These are phyloP conservation scores for Lasioglossum pauxillum DNA, from an alignment of 2,888 invertebrate genomes.

Conservation along the genomic window DNA sequence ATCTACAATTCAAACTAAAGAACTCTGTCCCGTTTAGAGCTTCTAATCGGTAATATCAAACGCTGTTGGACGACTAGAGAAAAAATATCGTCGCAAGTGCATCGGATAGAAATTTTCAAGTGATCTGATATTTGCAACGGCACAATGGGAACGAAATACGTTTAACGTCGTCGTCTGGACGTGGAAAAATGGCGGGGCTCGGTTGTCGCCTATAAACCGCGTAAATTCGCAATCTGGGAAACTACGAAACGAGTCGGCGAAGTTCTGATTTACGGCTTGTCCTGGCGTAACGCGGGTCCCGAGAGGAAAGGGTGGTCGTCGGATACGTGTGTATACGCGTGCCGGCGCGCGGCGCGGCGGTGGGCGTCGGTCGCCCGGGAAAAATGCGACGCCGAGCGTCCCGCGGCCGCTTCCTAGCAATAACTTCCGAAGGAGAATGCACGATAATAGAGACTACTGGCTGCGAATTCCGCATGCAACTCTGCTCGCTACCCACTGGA, in stretches of 20 bases:
- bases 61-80: no score
- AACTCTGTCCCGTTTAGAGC: not conserved
- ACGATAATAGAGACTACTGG: conserved; percentile 78
- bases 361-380: conserved; percentile 60
- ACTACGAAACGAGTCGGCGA: conserved; percentile 69
- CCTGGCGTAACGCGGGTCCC: conserved; percentile 19
- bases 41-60: not conserved
- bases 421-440: conserved; percentile 78
- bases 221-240: conserved; percentile 75
- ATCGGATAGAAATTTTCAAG: not conserved
- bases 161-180: not conserved
- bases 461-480: conserved; percentile 73
- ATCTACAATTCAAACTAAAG: no score
- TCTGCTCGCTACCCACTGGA: conserved; percentile 51
- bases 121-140: not conserved
- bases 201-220: conserved; percentile 57
- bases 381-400: conserved; percentile 71
- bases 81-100: no score
- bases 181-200: not conserved
- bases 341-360: conserved; percentile 22
- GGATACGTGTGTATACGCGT: conserved; percentile 21
- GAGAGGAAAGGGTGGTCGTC: not conserved
- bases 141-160: not conserved
- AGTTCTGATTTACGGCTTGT: conserved; percentile 73
- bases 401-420: conserved; percentile 70